Base-by-base conservation (phyloP, 2,797 vertebrate species). In the Malurus splendens region DNA sequence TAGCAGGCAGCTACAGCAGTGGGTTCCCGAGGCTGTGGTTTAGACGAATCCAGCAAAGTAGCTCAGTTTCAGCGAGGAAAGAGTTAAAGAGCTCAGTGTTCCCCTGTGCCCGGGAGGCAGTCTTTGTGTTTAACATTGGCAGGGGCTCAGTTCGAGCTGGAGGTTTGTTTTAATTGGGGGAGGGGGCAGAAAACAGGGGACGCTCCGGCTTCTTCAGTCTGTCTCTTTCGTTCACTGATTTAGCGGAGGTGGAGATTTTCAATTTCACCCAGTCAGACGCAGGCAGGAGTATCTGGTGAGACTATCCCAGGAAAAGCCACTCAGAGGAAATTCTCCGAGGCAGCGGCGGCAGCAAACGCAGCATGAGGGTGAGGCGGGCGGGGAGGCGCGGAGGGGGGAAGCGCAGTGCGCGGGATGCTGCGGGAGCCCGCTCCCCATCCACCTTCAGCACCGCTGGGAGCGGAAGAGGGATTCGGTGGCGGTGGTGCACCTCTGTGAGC, bases 191-290 rank as follows among this genome's bases (percentile, higher is more conserved):
- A 72, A 42, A 87, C 80, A 33, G 70, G 33, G 94, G 95, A 94
- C 71, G 92, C 61, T 73, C 70, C 19, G 92, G 32, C 82, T 88
- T 45, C 74, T 91, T 51, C 82, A 3, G 66, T 86, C 94, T 24
- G 84, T 89, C 87, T 84, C 87, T 70, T 51, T 93, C 96, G 94
- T 85, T 88, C 52, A 66, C 86, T 90, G 94, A 94, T 75, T 83
- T 82, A 89, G 96, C 93, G 97, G 98, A 98, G 98, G 98, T 97
- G 98, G 98, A 97, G 98, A 98, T 97, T 97, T 97, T 94, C 96
- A 95, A 94, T 98, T 98, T 98, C 98, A 97, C 97, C 97, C 97
- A 97, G 97, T 96, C 97, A 97, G 97, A 97, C 70, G 71, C 91
- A 82, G 93, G 83, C 95, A 47, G 91, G 87, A 80, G 77, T 81